phyloP scores from a whole-genome alignment of 1,140 invertebrate species.

The Limonius californicus region DNA sequence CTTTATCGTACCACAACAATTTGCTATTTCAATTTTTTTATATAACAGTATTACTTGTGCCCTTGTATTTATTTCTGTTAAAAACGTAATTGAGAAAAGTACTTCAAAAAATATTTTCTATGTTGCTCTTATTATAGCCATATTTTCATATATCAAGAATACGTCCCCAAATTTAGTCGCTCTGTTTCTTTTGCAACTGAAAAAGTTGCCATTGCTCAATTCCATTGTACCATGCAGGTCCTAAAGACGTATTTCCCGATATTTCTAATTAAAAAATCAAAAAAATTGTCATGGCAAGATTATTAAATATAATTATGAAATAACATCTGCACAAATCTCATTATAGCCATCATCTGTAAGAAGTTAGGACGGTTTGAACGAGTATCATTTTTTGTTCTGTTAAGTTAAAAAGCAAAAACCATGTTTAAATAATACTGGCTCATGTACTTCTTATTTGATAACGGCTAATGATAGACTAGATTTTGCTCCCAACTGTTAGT shows the following conservation, averaged over 20 bases:
- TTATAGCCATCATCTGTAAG: slow-evolving; percentile 37
- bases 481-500: slow-evolving; percentile 28
- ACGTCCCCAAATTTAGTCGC: neutral
- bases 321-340: slow-evolving; percentile 36
- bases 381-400: slow-evolving; percentile 27
- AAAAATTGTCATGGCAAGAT: slow-evolving; percentile 38
- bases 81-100: slow-evolving; percentile 6
- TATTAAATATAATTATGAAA: slow-evolving; percentile 20
- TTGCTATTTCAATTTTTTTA: slow-evolving; percentile 34
- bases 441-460: slow-evolving; percentile 39
- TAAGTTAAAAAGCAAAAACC: neutral
- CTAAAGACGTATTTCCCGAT: slow-evolving; percentile 1
- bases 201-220: slow-evolving; percentile 6
- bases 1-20: slow-evolving; percentile 37
- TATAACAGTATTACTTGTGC: slow-evolving; percentile 45
- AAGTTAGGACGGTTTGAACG: slow-evolving; percentile 44
- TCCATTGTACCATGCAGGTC: slow-evolving; percentile 4
- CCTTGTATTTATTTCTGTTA: slow-evolving; percentile 38
- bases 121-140: slow-evolving; percentile 8
- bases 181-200: neutral
- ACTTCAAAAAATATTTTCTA: slow-evolving; percentile 14
- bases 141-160: slow-evolving; percentile 3
- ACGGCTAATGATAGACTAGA: slow-evolving; percentile 43
- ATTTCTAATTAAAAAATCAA: neutral
- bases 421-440: slow-evolving; percentile 42